Conservation (phyloP, 2,113 vertebrate species). For the Sigmodon hispidus region DNA sequence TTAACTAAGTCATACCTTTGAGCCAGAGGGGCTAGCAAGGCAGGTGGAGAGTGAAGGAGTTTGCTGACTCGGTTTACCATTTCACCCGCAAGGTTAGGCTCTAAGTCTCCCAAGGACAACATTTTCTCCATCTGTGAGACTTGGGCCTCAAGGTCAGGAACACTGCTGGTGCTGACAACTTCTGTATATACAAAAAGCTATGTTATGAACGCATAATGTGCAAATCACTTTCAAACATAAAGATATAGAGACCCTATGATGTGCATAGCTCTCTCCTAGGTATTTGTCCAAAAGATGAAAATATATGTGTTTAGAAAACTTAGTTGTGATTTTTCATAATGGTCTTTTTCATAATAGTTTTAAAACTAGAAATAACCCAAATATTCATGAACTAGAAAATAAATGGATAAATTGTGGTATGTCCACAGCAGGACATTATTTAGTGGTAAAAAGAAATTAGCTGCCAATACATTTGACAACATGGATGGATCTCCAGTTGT, state of each 20-base stretch:
- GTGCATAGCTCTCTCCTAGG: background rate
- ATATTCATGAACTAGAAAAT: slow-evolving; percentile 9
- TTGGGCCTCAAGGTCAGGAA: slow-evolving; percentile 85
- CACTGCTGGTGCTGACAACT: slow-evolving; percentile 54
- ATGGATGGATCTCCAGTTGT: background rate
- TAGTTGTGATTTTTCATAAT: slow-evolving; percentile 22
- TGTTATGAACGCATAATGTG: slow-evolving; percentile 53
- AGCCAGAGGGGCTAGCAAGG: slow-evolving; percentile 84
- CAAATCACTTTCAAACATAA: slow-evolving; percentile 36
- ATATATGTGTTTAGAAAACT: slow-evolving; percentile 16
- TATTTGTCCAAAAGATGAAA: slow-evolving; percentile 19
- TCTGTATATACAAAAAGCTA: slow-evolving; percentile 77
- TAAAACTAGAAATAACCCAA: slow-evolving; percentile 45
- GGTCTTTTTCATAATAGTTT: background rate
- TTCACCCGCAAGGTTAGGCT: slow-evolving; percentile 79
- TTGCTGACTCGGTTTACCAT: slow-evolving; percentile 87
- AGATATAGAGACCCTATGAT: background rate
- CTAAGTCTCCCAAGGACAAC: slow-evolving; percentile 85
- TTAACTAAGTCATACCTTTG: slow-evolving; percentile 87
- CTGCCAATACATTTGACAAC: background rate
- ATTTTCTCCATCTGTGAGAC: slow-evolving; percentile 87
- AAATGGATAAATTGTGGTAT: background rate
- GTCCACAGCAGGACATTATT: background rate
- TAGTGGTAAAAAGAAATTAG: slow-evolving; percentile 26
- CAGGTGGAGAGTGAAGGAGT: slow-evolving; percentile 85